Percentiles rank a stretch among this genome's conserved stretches.
These are phyloP conservation scores for Drosophila nr. medialis DNA, from an alignment of 2,888 invertebrate genomes.

Conservation along the genomic window DNA sequence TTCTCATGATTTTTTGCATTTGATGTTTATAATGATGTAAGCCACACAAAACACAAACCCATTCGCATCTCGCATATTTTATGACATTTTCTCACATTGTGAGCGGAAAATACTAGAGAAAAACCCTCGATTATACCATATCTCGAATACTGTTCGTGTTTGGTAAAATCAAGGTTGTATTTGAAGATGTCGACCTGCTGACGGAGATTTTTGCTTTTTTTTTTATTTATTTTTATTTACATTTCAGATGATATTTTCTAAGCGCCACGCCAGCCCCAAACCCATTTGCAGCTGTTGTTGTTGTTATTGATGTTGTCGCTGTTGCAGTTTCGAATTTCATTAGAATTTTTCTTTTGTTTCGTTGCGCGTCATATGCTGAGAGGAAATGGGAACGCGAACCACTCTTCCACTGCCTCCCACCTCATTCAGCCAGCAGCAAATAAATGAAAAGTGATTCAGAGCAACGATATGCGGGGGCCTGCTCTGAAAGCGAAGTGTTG, in stretches of 20 bases:
- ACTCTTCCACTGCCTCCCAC: neutral
- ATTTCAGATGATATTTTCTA: constrained; percentile 68
- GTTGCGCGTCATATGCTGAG: constrained; percentile 36
- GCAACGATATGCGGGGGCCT: neutral
- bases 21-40: constrained; percentile 28
- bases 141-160: constrained; percentile 29
- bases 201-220: neutral
- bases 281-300: constrained; percentile 11
- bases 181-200: constrained; percentile 30
- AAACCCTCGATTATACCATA: constrained; percentile 22
- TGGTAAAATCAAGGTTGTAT: constrained; percentile 47
- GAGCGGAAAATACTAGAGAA: constrained; percentile 10
- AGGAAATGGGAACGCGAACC: constrained; percentile 51
- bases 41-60: neutral
- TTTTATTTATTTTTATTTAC: constrained; percentile 23
- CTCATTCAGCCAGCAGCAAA: constrained; percentile 12
- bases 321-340: constrained; percentile 71
- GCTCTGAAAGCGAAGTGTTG: constrained; percentile 1
- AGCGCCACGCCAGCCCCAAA: constrained; percentile 6
- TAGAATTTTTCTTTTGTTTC: constrained; percentile 69
- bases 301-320: constrained; percentile 36
- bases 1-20: constrained; percentile 44
- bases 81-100: constrained; percentile 12
- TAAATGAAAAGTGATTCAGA: constrained; percentile 42
- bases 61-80: neutral